phyloP scores from a whole-genome alignment of 2,113 vertebrate species.

The Dipodomys stephensi region DNA sequence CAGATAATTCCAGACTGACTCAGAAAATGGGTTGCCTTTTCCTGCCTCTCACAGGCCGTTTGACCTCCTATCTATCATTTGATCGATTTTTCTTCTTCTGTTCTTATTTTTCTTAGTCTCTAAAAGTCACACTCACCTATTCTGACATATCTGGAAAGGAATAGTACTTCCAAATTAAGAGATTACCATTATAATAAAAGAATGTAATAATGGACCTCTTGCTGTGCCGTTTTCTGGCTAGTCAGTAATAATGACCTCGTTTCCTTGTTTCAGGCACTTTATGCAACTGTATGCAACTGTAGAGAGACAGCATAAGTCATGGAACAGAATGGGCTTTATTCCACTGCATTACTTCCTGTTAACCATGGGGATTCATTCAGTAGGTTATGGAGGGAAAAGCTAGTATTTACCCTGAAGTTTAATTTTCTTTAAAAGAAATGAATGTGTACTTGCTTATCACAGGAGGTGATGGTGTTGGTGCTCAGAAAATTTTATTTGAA shows the following conservation, averaged over 20 bases:
- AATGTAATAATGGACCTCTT: background rate
- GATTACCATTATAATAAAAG: background rate
- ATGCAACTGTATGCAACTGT: background rate
- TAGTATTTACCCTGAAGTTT: background rate
- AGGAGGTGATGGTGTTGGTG: background rate
- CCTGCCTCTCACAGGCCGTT: background rate
- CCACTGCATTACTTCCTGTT: background rate
- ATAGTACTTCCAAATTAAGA: background rate
- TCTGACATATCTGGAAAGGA: background rate
- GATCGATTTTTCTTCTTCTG: background rate
- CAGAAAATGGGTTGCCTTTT: background rate
- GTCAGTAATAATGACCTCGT: background rate
- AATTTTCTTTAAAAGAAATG: background rate
- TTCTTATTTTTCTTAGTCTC: background rate
- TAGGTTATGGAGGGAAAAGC: no score
- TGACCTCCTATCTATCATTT: background rate
- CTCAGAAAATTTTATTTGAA: background rate
- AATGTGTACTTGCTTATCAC: background rate
- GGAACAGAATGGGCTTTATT: background rate
- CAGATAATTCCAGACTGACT: background rate
- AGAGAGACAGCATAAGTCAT: background rate
- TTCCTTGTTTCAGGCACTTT: background rate
- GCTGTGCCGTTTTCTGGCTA: background rate
- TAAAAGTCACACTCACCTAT: background rate
- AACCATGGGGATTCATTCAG: background rate